Evolutionary conservation across 2,113 vertebrate genomes (phyloP), one percentile per base, ranked within the genome.

Genomic region (Siniperca chuatsi): DNA sequence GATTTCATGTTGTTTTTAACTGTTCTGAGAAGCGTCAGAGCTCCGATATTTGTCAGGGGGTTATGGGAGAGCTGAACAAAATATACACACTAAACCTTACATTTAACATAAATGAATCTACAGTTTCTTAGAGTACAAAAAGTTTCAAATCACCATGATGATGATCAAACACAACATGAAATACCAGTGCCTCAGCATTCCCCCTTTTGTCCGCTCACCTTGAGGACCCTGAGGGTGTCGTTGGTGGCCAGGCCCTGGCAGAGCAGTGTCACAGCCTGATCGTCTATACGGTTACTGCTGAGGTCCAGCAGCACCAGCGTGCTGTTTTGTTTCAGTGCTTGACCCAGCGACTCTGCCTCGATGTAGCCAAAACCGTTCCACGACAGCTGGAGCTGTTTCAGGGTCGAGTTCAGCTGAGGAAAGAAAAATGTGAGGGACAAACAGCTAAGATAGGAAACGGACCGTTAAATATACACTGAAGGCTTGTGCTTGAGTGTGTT

Each of bases 181-280:
- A 35, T 55, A 58, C 2, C 33, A 25, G 29, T 61, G 33, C 20
- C 20, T 4, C 7, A 15, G 16, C 15, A 54, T 68, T 48, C 10
- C 8, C 16, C 52, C 8, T 46, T 23, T 23, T 1, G 4, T 8
- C 15, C 4, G 1, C 83, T 81, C 35, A 97, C 97, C 95, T 95
- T 95, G 55, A 97, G 89, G 12, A 95, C 87, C 76, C 58, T 81
- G 58, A 97, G 94, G 25, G 52, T 93, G 50, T 88, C 89, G 2
- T 97, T 97, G 88, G 54, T 0, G 75, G 93, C 93, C 82, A 97
- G 92, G 33, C 96, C 96, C 15, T 42, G 93, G 93, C 95, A 94
- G 75, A 97, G 78, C 40, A 86, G 93, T 25, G 60, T 37, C 29
- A 82, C 77, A 6, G 96, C 96, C 1, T 96, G 75, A 0, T 95